Evolutionary conservation across 2,888 invertebrate species (phyloP).

Genomic region (Hemicrepidius hirtus): DNA sequence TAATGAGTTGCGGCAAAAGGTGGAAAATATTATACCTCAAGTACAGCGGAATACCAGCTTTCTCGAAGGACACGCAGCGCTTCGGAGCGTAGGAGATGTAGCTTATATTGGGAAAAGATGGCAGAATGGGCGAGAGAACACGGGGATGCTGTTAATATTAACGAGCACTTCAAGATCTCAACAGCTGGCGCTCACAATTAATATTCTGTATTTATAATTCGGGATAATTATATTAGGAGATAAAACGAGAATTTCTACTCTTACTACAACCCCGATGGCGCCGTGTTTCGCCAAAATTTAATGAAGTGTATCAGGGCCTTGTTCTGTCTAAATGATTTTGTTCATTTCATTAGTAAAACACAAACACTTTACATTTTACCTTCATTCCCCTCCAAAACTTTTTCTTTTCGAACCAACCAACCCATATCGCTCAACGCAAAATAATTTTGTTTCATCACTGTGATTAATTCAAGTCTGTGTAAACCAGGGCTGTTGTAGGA

Average conservation of each 20-base stretch:
- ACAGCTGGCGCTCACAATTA: constrained; percentile 46
- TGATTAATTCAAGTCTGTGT: too few species aligned
- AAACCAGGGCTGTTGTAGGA: too few species aligned
- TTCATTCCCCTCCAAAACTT: background rate
- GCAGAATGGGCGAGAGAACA: constrained; percentile 26
- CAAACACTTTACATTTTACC: background rate
- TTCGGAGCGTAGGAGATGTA: constrained; percentile 22
- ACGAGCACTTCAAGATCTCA: constrained; percentile 44
- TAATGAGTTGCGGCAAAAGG: constrained; percentile 45
- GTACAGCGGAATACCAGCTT: constrained; percentile 10
- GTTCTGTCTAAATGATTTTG: constrained; percentile 18
- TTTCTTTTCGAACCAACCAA: too few species aligned
- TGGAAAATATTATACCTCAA: constrained; percentile 26
- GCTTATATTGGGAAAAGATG: constrained; percentile 34
- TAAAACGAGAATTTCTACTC: constrained; percentile 38
- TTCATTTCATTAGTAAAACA: constrained; percentile 17
- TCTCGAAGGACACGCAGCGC: constrained; percentile 15
- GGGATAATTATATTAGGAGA: constrained; percentile 46
- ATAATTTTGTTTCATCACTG: too few species aligned
- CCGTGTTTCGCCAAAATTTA: constrained; percentile 25
- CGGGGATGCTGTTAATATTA: constrained; percentile 41
- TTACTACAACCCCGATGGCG: constrained; percentile 22
- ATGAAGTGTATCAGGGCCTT: constrained; percentile 19
- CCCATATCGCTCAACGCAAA: too few species aligned
- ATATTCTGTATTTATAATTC: constrained; percentile 46